These are phyloP conservation scores for Zygothrica quintamaculata DNA, from an alignment of 2,888 invertebrate genomes.

Conservation along the genomic window DNA sequence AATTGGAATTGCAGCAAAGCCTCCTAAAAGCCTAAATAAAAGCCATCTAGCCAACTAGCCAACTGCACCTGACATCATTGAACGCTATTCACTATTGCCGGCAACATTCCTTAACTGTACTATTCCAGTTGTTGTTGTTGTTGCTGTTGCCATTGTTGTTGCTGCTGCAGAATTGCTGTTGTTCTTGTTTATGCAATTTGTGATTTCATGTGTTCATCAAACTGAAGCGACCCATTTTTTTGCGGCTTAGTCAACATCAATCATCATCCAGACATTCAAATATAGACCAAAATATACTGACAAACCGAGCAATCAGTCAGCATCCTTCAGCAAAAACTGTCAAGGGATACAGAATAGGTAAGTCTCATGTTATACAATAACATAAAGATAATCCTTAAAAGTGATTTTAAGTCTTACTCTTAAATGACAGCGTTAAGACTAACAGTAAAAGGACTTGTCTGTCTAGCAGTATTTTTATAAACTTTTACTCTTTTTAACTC, in stretches of 20 bases:
- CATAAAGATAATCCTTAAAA: slow-evolving; percentile 3
- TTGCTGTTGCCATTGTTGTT: slow-evolving; percentile 32
- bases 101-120: slow-evolving; percentile 25
- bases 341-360: slow-evolving; percentile 39
- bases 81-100: slow-evolving; percentile 50
- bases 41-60: slow-evolving; percentile 25
- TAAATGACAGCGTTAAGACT: background rate
- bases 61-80: slow-evolving; percentile 35
- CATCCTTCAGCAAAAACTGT: slow-evolving; percentile 37
- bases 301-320: slow-evolving; percentile 21
- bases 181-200: slow-evolving; percentile 44
- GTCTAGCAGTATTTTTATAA: background rate
- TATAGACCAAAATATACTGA: background rate
- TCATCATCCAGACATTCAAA: slow-evolving; percentile 15
- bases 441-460: background rate
- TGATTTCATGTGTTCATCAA: slow-evolving; percentile 64
- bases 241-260: slow-evolving; percentile 49
- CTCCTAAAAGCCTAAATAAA: slow-evolving; percentile 26
- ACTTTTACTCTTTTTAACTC: too few relatives aligned
- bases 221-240: slow-evolving; percentile 33
- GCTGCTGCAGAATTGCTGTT: slow-evolving; percentile 27
- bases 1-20: slow-evolving; percentile 41
- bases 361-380: slow-evolving; percentile 16
- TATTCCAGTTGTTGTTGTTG: slow-evolving; percentile 16
- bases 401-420: background rate